Percentiles rank a stretch among this genome's conserved stretches.
phyloP scores from a whole-genome alignment of 1,140 invertebrate species.

The Hylaeus anthracinus region DNA sequence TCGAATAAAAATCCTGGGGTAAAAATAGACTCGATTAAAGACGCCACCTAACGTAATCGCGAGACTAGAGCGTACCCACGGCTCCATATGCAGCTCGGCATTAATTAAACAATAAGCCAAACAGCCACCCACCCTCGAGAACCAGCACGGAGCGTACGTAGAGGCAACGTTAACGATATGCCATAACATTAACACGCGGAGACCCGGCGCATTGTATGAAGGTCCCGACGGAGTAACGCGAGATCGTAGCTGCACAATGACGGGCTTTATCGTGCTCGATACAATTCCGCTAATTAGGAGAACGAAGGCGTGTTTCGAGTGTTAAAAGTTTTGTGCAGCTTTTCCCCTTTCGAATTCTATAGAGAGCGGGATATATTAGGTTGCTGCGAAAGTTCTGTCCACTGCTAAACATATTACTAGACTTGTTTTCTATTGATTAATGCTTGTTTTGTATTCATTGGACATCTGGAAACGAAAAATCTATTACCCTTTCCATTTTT shows the following conservation, averaged over 20 bases:
- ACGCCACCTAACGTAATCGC: conserved; percentile 18
- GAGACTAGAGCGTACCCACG: conserved; percentile 30
- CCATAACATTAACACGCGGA: conserved; percentile 32
- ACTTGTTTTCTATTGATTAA: too few relatives aligned
- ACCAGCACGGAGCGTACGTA: neutral
- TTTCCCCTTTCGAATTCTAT: too few relatives aligned
- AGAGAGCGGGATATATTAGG: too few relatives aligned
- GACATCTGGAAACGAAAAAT: too few relatives aligned
- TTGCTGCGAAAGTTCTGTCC: too few relatives aligned
- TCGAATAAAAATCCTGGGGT: neutral
- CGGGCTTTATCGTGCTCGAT: neutral
- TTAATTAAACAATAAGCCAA: conserved; percentile 53
- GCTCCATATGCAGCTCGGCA: conserved; percentile 12
- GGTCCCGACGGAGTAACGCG: neutral
- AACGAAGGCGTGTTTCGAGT: neutral
- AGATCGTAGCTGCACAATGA: neutral
- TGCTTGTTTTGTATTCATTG: too few relatives aligned
- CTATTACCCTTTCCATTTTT: too few relatives aligned
- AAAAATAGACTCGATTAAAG: conserved; percentile 30
- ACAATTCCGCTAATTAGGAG: conserved; percentile 10
- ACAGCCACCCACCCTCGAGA: conserved; percentile 16
- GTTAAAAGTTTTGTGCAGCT: too few relatives aligned
- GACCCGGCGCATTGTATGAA: conserved; percentile 2
- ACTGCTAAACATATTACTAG: too few relatives aligned
- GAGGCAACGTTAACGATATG: conserved; percentile 44